These are phyloP conservation scores for Pelvicachromis taeniatus DNA, from an alignment of 2,113 vertebrate genomes.

Conservation along the genomic window DNA sequence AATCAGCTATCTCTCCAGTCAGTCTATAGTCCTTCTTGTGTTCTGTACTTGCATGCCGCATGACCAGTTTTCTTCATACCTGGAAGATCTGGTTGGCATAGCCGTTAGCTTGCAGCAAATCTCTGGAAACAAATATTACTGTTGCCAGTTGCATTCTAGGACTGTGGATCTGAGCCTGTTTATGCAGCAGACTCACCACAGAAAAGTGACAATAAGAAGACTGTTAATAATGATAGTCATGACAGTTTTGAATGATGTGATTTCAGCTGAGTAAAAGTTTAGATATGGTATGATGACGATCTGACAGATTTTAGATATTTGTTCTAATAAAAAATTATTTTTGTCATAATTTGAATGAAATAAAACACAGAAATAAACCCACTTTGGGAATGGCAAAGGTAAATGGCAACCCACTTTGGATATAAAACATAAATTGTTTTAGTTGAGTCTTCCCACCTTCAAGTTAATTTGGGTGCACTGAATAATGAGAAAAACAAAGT, in stretches of 20 bases:
- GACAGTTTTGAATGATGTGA: background rate
- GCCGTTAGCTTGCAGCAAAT: background rate
- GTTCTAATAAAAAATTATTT: fast-evolving
- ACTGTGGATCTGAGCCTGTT: background rate
- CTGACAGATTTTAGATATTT: background rate
- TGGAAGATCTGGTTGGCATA: background rate
- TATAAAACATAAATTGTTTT: background rate
- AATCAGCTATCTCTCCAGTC: background rate
- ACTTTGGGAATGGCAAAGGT: background rate
- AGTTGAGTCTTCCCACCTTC: background rate
- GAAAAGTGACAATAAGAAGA: background rate
- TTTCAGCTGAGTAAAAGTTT: background rate
- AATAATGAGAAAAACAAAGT: background rate
- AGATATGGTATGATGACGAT: background rate
- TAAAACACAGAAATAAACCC: background rate
- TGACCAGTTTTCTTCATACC: background rate
- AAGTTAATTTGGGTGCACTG: background rate
- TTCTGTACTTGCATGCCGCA: background rate
- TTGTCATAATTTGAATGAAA: background rate
- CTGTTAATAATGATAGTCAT: background rate
- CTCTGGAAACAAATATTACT: background rate
- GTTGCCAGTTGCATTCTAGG: background rate
- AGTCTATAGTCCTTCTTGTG: background rate
- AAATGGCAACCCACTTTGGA: background rate
- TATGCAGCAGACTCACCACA: background rate